These are phyloP conservation scores for Setipinna tenuifilis DNA, from an alignment of 2,797 vertebrate genomes.

Conservation along the genomic window DNA sequence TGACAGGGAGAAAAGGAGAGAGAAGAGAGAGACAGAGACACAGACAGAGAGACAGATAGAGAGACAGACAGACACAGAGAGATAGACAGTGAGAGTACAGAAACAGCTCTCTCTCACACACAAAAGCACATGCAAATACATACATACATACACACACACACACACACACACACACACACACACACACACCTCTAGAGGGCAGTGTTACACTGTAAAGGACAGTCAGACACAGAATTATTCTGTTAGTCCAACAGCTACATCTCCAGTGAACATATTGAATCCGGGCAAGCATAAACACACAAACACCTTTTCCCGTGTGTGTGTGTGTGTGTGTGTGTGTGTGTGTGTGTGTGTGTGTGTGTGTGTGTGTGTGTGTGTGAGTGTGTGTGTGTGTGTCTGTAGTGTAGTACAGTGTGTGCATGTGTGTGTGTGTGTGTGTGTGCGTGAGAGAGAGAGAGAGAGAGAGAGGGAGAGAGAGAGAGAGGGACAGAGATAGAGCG, in stretches of 20 bases:
- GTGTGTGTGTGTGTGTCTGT: not conserved
- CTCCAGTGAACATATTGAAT: not conserved
- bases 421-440: not conserved
- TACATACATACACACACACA: conserved; percentile 30
- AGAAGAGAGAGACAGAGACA: not conserved
- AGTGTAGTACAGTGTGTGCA: not conserved
- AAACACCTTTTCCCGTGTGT: not conserved
- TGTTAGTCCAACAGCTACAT: not conserved
- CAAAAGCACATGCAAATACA: conserved; percentile 33
- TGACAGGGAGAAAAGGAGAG: too few species aligned
- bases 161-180: conserved; percentile 38
- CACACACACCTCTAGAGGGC: conserved; percentile 20
- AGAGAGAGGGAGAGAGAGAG: too few species aligned
- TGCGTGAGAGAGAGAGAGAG: too few species aligned
- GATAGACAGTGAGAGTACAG: too few species aligned
- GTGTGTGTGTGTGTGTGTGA: not conserved
- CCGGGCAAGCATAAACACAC: not conserved
- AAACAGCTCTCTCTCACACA: not conserved
- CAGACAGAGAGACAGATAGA: not conserved
- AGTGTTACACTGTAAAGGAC: not conserved
- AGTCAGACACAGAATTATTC: conserved; percentile 22
- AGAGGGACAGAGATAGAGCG: too few species aligned
- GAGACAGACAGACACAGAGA: conserved; percentile 23
- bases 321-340: conserved; percentile 33
- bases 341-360: not conserved